Percentiles rank a stretch among this genome's conserved stretches.
Evolutionary conservation across 37 sponge, comb jelly and placozoan species (phyloP).

Genomic region (Petrosia ficiformis): DNA sequence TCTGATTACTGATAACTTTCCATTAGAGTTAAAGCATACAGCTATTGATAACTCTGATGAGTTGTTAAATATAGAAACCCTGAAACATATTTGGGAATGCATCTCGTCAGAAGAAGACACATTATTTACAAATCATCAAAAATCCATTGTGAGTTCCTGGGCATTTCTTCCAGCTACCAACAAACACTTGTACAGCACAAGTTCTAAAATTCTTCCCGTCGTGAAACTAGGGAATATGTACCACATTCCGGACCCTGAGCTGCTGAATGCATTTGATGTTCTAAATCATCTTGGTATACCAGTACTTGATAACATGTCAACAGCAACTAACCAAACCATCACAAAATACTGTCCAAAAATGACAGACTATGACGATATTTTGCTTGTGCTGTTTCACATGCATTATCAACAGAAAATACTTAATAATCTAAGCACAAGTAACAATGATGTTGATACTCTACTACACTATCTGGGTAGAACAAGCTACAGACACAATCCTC

Average conservation of each 20-base stretch:
- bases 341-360: background rate
- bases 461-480: constrained; percentile 23
- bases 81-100: constrained; percentile 7
- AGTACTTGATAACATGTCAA: too few species aligned
- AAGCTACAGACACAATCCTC: background rate
- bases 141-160: background rate
- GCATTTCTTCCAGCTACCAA: background rate
- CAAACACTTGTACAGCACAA: background rate
- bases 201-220: background rate
- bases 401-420: background rate
- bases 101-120: background rate
- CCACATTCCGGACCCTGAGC: background rate
- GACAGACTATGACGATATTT: background rate
- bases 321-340: background rate
- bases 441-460: background rate
- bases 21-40: background rate
- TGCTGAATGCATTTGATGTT: background rate
- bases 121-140: background rate
- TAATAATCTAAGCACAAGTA: background rate
- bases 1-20: background rate
- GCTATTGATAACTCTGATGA: background rate
- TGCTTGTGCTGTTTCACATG: background rate
- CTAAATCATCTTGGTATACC: too few species aligned
- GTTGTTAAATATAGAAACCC: background rate
- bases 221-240: background rate